Base-by-base conservation (phyloP, 1,140 invertebrate species). In the Drosophila santomea region DNA sequence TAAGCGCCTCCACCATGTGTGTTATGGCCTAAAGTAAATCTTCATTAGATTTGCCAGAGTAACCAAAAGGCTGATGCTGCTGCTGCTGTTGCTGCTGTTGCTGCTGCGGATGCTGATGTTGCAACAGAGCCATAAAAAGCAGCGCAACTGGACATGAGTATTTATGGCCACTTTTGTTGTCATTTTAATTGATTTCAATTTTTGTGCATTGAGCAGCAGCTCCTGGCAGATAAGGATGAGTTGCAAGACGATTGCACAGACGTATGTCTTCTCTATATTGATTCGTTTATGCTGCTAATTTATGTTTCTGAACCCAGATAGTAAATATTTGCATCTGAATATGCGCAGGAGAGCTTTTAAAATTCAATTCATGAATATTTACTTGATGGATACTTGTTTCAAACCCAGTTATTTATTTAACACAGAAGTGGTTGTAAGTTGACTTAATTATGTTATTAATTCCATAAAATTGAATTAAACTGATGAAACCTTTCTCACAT, bases 21-120 rank as follows among this genome's bases (percentile, higher is more conserved):
- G 84, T 89, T 89, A 89, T 89, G 80, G 84, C 85, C 84, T 89
- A 91, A 91, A 91, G 88, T 91, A 91, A 91, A 91, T 91, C 88
- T 91, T 91, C 88, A 91, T 91, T 91, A 91, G 88, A 85, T 85
- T 88, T 85, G 82, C 82, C 66, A 83, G 72, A 80, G 80, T 82
- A 60, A 78, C 74, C 83, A 72, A 88, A 60, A 84, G 60, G 57
- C 55, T 67, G 73, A 62, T 58, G 73, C 60, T 50, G 74, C 64
- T 74, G 48, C 69, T 55, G 47, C 41, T 50, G 55, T 62, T 58
- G 38, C 47, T 10, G 43, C 43, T 48, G 36, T 62, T 58, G 38
- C 47, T 10, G 43, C 43, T 48, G 36, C 47, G 7, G 43, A 3
- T 25, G 23, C 25, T 25, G 25, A 25, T 25, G 25, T 8, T 32